Percentiles rank a stretch among this genome's conserved stretches.
Conservation (phyloP, 1,140 invertebrate genomes). For the Lucilia cuprina region DNA sequence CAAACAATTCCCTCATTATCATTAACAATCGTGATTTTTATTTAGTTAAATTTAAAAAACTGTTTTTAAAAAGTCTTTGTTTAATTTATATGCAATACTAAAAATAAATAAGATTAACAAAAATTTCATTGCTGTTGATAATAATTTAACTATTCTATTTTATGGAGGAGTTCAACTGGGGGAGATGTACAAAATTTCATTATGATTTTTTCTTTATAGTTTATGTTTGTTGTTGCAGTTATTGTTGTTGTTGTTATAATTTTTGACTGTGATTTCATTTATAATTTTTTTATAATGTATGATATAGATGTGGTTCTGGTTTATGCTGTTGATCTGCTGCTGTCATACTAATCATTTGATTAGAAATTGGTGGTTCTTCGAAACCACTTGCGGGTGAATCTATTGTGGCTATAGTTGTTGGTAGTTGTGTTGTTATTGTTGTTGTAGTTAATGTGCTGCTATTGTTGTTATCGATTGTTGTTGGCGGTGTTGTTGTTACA, state of each 20-base stretch:
- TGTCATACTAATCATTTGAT: background rate
- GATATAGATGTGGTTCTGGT: constrained; percentile 40
- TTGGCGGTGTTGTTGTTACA: constrained; percentile 18
- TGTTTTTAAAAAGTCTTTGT: constrained; percentile 1
- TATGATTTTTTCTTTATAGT: constrained; percentile 23
- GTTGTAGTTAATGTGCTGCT: constrained; percentile 10
- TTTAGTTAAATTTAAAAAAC: background rate
- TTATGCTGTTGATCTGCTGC: background rate
- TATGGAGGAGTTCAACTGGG: background rate
- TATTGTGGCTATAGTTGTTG: background rate
- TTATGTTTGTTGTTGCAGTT: constrained; percentile 40
- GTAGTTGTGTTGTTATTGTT: background rate
- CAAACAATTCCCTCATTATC: too few species aligned
- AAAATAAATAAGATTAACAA: background rate
- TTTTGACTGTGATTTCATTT: background rate
- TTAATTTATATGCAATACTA: background rate
- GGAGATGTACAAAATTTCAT: background rate
- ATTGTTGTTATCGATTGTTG: constrained; percentile 16
- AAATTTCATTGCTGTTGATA: background rate
- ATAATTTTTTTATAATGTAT: constrained; percentile 34
- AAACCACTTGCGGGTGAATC: background rate
- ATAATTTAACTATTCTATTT: background rate
- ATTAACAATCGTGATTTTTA: too few species aligned
- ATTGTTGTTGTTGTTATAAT: background rate
- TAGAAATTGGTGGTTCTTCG: background rate